Evolutionary conservation across 2,797 vertebrate species (phyloP), one percentile per base, ranked within the genome.

Genomic region (Lycodopsis pacificus): DNA sequence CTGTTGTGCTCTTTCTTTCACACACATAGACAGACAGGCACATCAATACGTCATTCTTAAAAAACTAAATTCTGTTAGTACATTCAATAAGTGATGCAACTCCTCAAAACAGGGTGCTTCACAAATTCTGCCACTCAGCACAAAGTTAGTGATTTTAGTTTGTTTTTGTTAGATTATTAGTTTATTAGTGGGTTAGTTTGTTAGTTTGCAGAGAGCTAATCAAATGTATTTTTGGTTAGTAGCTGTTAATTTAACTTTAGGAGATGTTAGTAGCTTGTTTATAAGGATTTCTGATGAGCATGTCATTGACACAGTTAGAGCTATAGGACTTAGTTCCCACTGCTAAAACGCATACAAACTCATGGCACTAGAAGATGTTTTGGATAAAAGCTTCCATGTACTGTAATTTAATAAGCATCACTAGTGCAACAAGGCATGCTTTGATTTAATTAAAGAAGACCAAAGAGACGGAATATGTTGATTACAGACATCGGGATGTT

Each of bases 171-270:
- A 91, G 89, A 66, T 80, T 61, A 89, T 93, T 90, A 88, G 87
- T 92, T 86, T 66, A 90, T 93, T 94, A 92, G 91, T 94, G 12
- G 82, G 93, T 94, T 94, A 93, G 94, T 93, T 73, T 81, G 91
- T 94, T 93, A 93, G 91, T 92, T 83, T 84, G 73, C 59, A 82
- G 69, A 61, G 82, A 89, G 88, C 85, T 58, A 14, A 30, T 44
- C 1, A 20, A 71, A 83, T 81, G 80, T 79, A 80, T 79, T 75
- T 42, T 40, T n/a, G 68, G 91, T 94, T 92, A 93, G 92, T 93
- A 83, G 62, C 22, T 66, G 73, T 82, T 82, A 44, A 76, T 51
- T 61, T 13, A 56, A 65, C 63, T 79, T 71, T 32, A 68, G 20
- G 5, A 74, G 20, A 70, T 70, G 87, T 91, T 89, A 90, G 87